A percentile compares a stretch with the other conserved stretches of the same genome.
phyloP scores from a whole-genome alignment of 2,888 invertebrate species.

The Seira musarum region DNA sequence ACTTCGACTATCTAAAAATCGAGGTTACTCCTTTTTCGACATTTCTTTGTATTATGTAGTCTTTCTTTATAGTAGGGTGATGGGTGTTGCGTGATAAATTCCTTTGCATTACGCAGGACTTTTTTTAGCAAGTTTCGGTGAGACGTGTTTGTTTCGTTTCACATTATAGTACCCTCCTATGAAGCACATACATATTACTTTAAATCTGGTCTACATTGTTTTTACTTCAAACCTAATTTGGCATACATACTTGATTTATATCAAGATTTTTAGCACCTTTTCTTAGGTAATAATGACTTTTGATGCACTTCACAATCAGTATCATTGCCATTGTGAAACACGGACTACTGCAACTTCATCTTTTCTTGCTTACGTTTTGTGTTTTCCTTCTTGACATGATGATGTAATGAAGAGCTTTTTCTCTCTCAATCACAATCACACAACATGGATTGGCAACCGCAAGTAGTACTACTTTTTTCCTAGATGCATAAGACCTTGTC shows the following conservation, averaged over 20 bases:
- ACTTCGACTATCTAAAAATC: not conserved
- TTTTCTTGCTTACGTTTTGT: not conserved
- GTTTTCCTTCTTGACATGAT: conserved; percentile 1
- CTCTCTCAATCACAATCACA: no score
- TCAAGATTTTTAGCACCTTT: not conserved
- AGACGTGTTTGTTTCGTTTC: not conserved
- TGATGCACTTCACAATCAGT: no score
- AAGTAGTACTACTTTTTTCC: conserved; percentile 40
- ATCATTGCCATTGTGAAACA: no score
- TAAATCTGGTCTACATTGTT: not conserved
- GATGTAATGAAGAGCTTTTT: conserved; percentile 22
- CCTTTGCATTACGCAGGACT: not conserved
- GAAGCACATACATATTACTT: no score
- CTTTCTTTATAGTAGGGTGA: no score
- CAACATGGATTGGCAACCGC: no score
- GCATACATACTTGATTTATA: conserved; percentile 15
- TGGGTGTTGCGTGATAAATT: no score
- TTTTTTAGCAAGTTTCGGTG: not conserved
- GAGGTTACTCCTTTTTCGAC: not conserved
- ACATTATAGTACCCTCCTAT: no score
- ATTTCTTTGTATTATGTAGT: not conserved
- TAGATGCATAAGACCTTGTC: conserved; percentile 33
- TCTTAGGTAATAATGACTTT: not conserved
- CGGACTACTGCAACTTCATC: no score
- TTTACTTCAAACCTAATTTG: conserved; percentile 27